Percentiles rank a stretch among this genome's conserved stretches.
Evolutionary conservation across 2,797 vertebrate species (phyloP).

Genomic region (Phoeniculus purpureus): DNA sequence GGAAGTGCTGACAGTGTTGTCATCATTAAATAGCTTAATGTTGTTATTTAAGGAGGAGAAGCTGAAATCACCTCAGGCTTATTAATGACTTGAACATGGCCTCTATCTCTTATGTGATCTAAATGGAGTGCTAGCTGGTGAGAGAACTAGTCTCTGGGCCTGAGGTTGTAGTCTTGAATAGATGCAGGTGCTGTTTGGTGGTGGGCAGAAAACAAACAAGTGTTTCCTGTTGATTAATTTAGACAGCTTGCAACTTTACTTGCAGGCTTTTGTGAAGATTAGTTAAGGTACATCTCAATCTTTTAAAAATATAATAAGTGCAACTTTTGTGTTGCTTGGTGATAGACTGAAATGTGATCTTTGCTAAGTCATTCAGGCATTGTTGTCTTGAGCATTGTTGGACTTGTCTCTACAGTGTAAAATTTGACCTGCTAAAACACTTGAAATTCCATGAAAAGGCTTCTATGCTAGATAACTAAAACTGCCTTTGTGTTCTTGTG

Average conservation of each 20-base stretch:
- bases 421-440: not conserved
- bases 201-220: not conserved
- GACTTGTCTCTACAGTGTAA: not conserved
- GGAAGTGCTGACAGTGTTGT: conserved; percentile 11
- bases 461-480: not conserved
- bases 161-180: not conserved
- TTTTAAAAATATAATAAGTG: not conserved
- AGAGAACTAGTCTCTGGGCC: not conserved
- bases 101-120: not conserved
- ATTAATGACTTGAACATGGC: conserved; percentile 4
- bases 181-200: not conserved
- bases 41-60: not conserved
- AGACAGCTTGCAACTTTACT: not conserved
- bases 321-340: not conserved
- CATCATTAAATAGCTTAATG: conserved; percentile 6
- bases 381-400: not conserved
- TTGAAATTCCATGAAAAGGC: not conserved
- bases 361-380: not conserved
- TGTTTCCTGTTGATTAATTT: not conserved
- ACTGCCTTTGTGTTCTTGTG: not conserved
- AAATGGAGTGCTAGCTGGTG: not conserved
- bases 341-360: not conserved
- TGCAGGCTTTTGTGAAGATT: not conserved
- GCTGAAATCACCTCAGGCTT: not conserved
- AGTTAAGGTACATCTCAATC: not conserved